A percentile compares a stretch with the other conserved stretches of the same genome.
Evolutionary conservation across 2,113 vertebrate species (phyloP).

Genomic region (Dipodomys merriami): DNA sequence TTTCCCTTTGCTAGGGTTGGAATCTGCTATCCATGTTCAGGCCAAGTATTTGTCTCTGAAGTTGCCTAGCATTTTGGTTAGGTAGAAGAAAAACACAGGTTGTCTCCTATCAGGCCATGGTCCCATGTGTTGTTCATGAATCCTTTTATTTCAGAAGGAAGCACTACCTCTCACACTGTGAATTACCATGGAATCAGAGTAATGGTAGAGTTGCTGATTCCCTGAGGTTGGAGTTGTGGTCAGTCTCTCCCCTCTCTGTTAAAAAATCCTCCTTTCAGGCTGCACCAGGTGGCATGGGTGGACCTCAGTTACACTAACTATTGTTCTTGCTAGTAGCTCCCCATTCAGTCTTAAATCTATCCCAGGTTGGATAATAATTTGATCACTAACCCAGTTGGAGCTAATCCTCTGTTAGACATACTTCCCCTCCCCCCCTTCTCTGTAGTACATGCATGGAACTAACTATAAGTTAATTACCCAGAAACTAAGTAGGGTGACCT

Average conservation of each 20-base stretch:
- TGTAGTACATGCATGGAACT: no score
- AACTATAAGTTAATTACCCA: neutral
- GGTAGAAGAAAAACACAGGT: neutral
- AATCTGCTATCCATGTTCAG: neutral
- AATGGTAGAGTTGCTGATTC: neutral
- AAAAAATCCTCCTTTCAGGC: neutral
- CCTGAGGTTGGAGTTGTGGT: neutral
- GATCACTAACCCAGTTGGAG: neutral
- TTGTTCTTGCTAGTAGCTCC: neutral
- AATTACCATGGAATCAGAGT: neutral
- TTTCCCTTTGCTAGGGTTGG: neutral
- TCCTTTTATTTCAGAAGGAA: neutral
- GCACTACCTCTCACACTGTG: neutral
- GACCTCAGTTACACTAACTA: neutral
- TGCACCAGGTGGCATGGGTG: no score
- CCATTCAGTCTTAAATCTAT: neutral
- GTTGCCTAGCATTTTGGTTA: neutral
- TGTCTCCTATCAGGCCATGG: neutral
- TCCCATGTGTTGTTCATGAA: neutral
- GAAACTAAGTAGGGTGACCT: neutral
- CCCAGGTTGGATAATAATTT: neutral
- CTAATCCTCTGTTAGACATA: neutral
- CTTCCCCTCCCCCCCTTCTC: fast-evolving
- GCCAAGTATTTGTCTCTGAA: neutral
- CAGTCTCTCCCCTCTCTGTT: neutral